Evolutionary conservation across 2,113 vertebrate genomes (phyloP), one percentile per base, ranked within the genome.

Genomic region (Ginglymostoma cirratum): DNA sequence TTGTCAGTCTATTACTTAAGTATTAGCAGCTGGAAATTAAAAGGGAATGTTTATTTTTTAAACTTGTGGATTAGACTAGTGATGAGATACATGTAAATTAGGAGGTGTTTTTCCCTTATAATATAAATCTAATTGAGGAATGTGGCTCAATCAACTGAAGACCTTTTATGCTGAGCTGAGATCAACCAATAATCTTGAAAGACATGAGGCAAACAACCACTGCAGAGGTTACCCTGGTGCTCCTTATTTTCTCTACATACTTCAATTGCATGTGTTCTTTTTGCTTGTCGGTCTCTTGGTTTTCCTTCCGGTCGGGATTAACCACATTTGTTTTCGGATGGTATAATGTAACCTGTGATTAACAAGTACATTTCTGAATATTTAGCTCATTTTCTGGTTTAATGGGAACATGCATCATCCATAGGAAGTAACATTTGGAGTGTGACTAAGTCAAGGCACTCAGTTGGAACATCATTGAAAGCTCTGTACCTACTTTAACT

Each of bases 231-330:
- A n/a, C n/a, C 6, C 30, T 67, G 55, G n/a, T 19, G 5, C 38
- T 66, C 6, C 17, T 66, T 38, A 66, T 23, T 93, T 67, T 38
- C 7, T 21, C 10, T n/a, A 66, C 17, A 38, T 42, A 61, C 21
- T 5, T 21, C 3, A 7, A 5, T 92, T 38, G 89, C n/a, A 83
- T 38, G 21, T 83, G 38, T 42, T 21, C 38, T 34, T 34, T 90
- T 93, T 65, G 61, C 89, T 66, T 93, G 61, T 90, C 52, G 34
- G 87, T 61, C 52, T 5, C 87, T 15, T 90, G 89, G 55, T 42
- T 93, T 93, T 21, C 61, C 89, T 93, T 17, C 89, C 23, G 89
- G 89, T 65, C 55, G 66, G 61, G 89, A 93, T 93, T 93, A 93
- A 93, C 89, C 34, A 23, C 61, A 93, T 93, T 93, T 93, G 61